phyloP scores from a whole-genome alignment of 2,113 vertebrate genomes.

The Willisornis vidua region DNA sequence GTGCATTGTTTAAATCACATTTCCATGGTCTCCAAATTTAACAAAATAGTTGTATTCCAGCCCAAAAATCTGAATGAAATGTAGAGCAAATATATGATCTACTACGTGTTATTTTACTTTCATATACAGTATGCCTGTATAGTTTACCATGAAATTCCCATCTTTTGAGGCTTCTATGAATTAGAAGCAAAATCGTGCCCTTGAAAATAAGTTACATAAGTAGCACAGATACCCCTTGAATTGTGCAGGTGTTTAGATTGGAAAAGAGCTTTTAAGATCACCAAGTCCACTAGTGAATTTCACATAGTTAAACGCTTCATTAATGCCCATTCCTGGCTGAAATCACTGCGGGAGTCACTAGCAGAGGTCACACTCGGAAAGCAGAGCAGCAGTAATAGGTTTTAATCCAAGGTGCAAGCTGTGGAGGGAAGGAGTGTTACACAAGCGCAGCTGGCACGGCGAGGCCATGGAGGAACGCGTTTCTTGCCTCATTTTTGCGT shows the following conservation, averaged over 20 bases:
- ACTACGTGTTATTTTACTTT: fast-evolving
- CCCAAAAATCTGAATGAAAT: background rate
- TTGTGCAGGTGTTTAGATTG: background rate
- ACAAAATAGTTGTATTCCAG: background rate
- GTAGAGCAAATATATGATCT: fast-evolving
- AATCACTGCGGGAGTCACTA: background rate
- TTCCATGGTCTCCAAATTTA: fast-evolving
- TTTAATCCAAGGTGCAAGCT: background rate
- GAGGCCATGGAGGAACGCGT: fast-evolving
- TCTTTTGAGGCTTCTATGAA: background rate
- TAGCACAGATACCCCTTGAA: fast-evolving
- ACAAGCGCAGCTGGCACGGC: fast-evolving
- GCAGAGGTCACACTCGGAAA: background rate
- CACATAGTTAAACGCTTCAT: background rate
- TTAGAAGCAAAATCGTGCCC: background rate
- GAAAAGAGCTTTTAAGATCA: background rate
- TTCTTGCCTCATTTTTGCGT: background rate
- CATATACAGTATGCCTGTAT: fast-evolving
- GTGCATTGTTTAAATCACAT: background rate
- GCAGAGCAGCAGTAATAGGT: fast-evolving
- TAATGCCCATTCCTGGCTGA: background rate
- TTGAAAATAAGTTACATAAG: background rate
- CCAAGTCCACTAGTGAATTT: background rate
- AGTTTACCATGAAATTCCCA: fast-evolving
- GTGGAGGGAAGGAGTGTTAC: background rate